phyloP scores from a whole-genome alignment of 2,888 invertebrate genomes.

The Athalia cordata region DNA sequence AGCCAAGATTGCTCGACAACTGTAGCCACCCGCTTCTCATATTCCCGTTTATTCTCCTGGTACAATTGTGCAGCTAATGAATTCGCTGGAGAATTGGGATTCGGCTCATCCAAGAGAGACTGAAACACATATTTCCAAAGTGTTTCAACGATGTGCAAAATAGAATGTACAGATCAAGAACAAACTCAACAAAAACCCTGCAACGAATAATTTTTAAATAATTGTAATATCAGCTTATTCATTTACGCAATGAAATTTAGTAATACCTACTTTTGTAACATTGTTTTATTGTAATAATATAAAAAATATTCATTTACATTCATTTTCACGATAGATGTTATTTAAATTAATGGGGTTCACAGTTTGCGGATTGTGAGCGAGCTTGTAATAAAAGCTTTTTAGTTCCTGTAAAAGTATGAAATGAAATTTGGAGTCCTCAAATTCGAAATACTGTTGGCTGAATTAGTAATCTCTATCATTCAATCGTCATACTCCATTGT shows the following conservation, averaged over 20 bases:
- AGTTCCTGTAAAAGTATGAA: neutral
- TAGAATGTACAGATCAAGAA: neutral
- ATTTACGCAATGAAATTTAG: conserved; percentile 12
- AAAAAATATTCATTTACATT: conserved; percentile 32
- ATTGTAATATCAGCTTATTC: conserved; percentile 5
- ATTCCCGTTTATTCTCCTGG: conserved; percentile 81
- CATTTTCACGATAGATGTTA: neutral
- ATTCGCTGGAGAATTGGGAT: conserved; percentile 82
- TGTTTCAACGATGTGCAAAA: conserved; percentile 10
- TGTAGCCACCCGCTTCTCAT: conserved; percentile 80
- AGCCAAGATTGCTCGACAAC: conserved; percentile 81
- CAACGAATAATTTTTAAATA: neutral
- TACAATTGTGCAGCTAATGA: conserved; percentile 81
- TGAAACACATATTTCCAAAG: conserved; percentile 65
- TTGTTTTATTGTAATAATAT: conserved; percentile 8
- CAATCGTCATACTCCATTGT: neutral
- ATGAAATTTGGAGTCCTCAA: neutral
- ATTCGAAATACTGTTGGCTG: neutral
- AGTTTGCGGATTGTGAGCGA: neutral
- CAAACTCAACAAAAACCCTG: neutral
- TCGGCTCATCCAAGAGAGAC: conserved; percentile 82
- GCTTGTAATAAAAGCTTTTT: neutral
- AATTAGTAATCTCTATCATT: neutral
- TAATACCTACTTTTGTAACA: neutral
- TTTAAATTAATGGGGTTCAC: neutral